phyloP scores from a whole-genome alignment of 2,113 vertebrate species.

The Prietella phreatophila region DNA sequence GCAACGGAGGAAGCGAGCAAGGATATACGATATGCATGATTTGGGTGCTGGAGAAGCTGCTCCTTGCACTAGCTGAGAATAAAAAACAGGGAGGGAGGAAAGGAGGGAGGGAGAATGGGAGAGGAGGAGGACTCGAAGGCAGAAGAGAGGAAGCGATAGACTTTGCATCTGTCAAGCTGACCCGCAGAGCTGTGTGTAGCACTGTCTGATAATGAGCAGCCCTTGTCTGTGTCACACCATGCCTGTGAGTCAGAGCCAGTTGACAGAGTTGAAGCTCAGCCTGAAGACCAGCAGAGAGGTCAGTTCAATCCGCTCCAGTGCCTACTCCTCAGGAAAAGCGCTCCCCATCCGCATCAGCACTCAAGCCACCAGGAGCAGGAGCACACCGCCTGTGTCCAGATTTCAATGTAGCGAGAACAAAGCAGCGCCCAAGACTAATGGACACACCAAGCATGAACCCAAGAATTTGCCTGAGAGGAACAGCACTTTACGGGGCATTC shows the following conservation, averaged over 20 bases:
- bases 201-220: constrained; percentile 72
- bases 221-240: constrained; percentile 70
- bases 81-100: constrained; percentile 1
- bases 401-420: constrained; percentile 56
- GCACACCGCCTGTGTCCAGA: constrained; percentile 71
- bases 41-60: constrained; percentile 39
- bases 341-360: constrained; percentile 51
- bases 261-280: constrained; percentile 73
- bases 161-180: constrained; percentile 55
- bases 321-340: constrained; percentile 61
- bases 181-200: constrained; percentile 21
- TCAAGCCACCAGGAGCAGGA: constrained; percentile 66
- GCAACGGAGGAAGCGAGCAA: constrained; percentile 16
- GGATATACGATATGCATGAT: constrained; percentile 50
- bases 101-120: background rate
- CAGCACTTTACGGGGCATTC: constrained; percentile 60
- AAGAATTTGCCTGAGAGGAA: constrained; percentile 67
- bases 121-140: constrained; percentile 33
- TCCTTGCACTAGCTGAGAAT: constrained; percentile 33
- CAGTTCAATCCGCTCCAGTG: constrained; percentile 41
- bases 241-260: constrained; percentile 69
- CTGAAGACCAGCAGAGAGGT: constrained; percentile 70
- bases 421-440: constrained; percentile 51
- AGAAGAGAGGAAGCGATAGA: constrained; percentile 56
- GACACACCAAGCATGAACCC: constrained; percentile 47